Evolutionary conservation across 2,797 vertebrate species (phyloP).

Genomic region (Falco rusticolus): DNA sequence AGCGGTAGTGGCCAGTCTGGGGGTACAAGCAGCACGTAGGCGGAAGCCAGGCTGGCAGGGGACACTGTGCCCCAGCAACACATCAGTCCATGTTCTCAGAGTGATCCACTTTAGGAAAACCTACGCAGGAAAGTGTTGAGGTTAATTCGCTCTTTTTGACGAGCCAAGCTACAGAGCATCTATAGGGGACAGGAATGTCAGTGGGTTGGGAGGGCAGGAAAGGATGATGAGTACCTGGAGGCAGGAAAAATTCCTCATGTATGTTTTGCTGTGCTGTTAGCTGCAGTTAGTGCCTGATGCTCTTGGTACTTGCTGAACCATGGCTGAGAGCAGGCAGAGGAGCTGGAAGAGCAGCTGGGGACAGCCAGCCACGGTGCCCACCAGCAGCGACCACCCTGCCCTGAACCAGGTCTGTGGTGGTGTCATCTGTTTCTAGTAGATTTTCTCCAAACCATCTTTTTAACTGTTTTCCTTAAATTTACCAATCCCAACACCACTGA

Average conservation of each 20-base stretch:
- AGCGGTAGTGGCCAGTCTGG: too few relatives aligned
- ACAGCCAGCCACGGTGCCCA: not conserved
- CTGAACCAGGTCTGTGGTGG: not conserved
- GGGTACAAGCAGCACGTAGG: not conserved
- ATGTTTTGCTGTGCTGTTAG: not conserved
- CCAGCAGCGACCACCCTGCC: not conserved
- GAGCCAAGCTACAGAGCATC: not conserved
- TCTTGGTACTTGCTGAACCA: not conserved
- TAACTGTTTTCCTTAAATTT: not conserved
- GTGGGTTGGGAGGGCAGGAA: not conserved
- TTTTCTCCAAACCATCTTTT: not conserved
- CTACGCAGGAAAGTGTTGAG: not conserved
- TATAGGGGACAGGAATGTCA: not conserved
- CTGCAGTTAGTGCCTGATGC: not conserved
- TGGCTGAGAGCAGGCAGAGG: not conserved
- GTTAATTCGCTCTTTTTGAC: not conserved
- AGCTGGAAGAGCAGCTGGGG: not conserved
- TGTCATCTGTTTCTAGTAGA: not conserved
- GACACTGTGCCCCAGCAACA: not conserved
- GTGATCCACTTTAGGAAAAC: not conserved
- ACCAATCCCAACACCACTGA: not conserved
- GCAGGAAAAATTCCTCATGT: not conserved
- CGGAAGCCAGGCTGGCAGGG: not conserved
- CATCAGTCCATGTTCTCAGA: not conserved
- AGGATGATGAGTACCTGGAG: not conserved